phyloP scores from a whole-genome alignment of 1,140 invertebrate species.

The Drosophila sulfurigaster region DNA sequence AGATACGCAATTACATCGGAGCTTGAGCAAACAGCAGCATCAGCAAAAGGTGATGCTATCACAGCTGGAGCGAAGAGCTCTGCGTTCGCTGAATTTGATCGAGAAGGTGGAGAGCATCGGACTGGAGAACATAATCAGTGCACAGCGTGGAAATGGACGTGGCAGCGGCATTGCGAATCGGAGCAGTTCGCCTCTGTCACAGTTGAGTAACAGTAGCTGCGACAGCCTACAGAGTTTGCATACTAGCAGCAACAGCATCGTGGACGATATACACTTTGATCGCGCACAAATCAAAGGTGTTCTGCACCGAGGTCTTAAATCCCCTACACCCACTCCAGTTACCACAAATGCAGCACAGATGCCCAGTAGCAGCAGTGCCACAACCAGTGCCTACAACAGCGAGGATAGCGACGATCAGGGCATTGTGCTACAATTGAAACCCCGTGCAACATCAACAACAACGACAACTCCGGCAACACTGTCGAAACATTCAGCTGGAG shows the following conservation, averaged over 20 bases:
- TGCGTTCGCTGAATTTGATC: constrained; percentile 87
- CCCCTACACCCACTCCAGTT: constrained; percentile 54
- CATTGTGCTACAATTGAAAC: constrained; percentile 56
- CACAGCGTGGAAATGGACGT: constrained; percentile 82
- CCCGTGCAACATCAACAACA: constrained; percentile 33
- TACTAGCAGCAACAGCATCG: constrained; percentile 85
- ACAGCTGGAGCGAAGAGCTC: constrained; percentile 85
- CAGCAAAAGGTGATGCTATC: constrained; percentile 85
- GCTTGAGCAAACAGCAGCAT: constrained; percentile 84
- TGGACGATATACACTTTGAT: constrained; percentile 78
- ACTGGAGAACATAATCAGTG: constrained; percentile 88
- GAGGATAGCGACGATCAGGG: constrained; percentile 76
- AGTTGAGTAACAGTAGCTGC: constrained; percentile 83
- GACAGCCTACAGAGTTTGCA: constrained; percentile 88
- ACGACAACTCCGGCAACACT: constrained; percentile 25
- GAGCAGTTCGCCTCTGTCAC: constrained; percentile 89
- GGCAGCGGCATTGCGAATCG: constrained; percentile 79
- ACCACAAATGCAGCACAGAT: neutral
- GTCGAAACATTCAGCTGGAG: constrained; percentile 1
- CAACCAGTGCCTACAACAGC: constrained; percentile 68
- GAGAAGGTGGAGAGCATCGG: constrained; percentile 90
- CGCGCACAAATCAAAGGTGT: constrained; percentile 82
- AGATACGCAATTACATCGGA: constrained; percentile 57
- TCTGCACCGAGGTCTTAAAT: constrained; percentile 69
- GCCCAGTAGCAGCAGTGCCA: constrained; percentile 46